These are phyloP conservation scores for Leptonema lineaticorne DNA, from an alignment of 1,140 invertebrate genomes.

Conservation along the genomic window DNA sequence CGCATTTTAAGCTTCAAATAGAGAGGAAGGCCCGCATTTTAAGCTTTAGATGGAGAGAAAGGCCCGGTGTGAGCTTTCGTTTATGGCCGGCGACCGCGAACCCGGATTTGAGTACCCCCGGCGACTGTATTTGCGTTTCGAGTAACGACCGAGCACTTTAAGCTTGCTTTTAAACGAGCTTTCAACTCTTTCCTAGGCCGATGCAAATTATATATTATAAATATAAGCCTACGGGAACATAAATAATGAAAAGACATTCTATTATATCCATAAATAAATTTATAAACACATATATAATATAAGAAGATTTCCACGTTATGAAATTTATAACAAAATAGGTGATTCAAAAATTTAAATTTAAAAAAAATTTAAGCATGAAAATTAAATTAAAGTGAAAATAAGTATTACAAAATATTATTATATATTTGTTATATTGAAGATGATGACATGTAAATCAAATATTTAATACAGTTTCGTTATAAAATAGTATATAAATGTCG, in stretches of 20 bases:
- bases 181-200: background rate
- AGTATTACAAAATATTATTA: no score
- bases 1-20: constrained; percentile 38
- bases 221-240: no score
- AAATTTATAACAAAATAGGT: no score
- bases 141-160: background rate
- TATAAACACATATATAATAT: no score
- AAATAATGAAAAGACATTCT: no score
- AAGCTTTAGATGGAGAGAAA: constrained; percentile 37
- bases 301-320: no score
- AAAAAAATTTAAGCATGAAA: no score
- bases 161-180: background rate
- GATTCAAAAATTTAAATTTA: no score
- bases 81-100: background rate
- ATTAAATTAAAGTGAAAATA: no score
- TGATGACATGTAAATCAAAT: background rate
- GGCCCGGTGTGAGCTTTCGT: constrained; percentile 28
- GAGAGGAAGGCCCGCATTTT: constrained; percentile 36
- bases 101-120: background rate
- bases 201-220: no score
- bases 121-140: background rate
- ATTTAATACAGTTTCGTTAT: background rate
- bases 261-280: no score
- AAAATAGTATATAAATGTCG: constrained; percentile 1
- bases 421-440: no score